phyloP scores from a whole-genome alignment of 2,797 vertebrate genomes.

The Trichosurus vulpecula region DNA sequence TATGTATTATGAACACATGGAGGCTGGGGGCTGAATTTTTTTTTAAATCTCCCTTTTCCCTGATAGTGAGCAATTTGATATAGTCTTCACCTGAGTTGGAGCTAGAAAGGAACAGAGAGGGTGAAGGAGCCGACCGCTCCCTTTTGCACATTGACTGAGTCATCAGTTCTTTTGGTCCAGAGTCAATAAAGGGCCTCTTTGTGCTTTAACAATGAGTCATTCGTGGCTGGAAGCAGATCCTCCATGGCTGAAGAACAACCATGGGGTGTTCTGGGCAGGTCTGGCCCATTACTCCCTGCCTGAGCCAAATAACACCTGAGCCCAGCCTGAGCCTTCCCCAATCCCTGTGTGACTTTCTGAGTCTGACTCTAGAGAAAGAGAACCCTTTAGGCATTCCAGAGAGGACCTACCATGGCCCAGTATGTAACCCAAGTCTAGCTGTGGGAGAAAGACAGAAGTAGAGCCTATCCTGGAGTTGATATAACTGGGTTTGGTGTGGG shows the following conservation, averaged over 20 bases:
- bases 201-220: neutral
- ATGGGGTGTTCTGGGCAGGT: neutral
- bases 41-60: neutral
- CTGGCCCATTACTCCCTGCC: neutral
- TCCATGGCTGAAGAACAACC: neutral
- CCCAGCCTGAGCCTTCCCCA: neutral
- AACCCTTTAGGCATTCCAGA: neutral
- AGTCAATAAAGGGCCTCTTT: neutral
- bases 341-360: neutral
- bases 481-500: neutral
- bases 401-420: neutral
- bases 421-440: neutral
- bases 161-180: neutral
- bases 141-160: neutral
- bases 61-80: neutral
- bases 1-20: neutral
- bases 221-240: neutral
- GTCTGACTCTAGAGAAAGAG: neutral
- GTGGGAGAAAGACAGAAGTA: neutral
- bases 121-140: neutral
- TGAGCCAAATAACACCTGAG: neutral
- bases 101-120: neutral
- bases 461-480: neutral
- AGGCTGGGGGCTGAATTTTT: neutral
- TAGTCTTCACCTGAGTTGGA: neutral